Conservation (phyloP, 2,888 invertebrate species). For the Andrena dorsata region DNA sequence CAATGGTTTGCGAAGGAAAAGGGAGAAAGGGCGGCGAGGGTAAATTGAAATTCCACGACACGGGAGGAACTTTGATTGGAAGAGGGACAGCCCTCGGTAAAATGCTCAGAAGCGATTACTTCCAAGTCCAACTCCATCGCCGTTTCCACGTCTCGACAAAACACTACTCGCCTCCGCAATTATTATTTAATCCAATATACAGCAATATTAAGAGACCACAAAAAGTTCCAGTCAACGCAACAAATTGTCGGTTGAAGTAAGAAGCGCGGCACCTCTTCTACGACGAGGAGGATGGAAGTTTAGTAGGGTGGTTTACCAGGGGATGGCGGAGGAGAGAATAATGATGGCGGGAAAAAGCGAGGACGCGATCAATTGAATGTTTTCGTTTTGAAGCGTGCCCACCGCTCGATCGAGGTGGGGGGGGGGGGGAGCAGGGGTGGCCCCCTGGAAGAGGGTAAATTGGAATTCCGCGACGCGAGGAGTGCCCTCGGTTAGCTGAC, state of each 20-base stretch:
- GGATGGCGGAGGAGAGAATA: constrained; percentile 36
- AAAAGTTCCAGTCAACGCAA: background rate
- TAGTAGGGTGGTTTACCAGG: constrained; percentile 28
- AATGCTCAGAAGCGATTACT: background rate
- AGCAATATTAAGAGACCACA: background rate
- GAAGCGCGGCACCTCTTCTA: background rate
- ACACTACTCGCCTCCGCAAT: background rate
- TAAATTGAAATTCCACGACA: constrained; percentile 67
- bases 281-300: constrained; percentile 9
- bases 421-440: constrained; percentile 68
- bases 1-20: constrained; percentile 33
- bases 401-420: constrained; percentile 69
- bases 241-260: constrained; percentile 36
- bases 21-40: constrained; percentile 45
- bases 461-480: constrained; percentile 73
- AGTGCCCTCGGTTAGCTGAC: constrained; percentile 76
- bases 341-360: constrained; percentile 53
- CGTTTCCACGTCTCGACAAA: background rate
- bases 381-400: constrained; percentile 78
- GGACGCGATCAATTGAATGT: constrained; percentile 79
- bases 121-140: background rate
- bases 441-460: constrained; percentile 69
- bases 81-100: constrained; percentile 27
- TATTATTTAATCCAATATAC: background rate
- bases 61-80: constrained; percentile 65